Percentiles rank a stretch among this genome's conserved stretches.
phyloP scores from a whole-genome alignment of 2,888 invertebrate species.

The Serripes groenlandicus region DNA sequence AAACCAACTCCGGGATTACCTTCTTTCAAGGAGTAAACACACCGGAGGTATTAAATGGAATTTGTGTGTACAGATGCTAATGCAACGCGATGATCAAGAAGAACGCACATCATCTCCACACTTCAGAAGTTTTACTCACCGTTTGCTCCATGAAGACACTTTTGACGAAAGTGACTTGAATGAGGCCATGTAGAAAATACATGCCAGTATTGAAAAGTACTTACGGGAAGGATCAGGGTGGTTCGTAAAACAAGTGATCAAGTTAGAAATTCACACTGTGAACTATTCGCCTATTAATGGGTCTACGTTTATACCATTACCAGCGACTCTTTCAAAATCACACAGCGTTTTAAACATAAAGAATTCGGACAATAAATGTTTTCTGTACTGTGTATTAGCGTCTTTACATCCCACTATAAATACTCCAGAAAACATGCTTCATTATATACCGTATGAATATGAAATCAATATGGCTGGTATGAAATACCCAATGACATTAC shows the following conservation, averaged over 20 bases:
- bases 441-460: slow-evolving; percentile 30
- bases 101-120: slow-evolving; percentile 23
- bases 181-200: slow-evolving; percentile 52
- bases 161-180: slow-evolving; percentile 34
- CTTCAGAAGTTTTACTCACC: slow-evolving; percentile 35
- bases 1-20: slow-evolving; percentile 7
- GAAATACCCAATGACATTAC: slow-evolving; percentile 42
- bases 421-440: slow-evolving; percentile 13
- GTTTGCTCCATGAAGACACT: slow-evolving; percentile 8
- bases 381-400: slow-evolving; percentile 45
- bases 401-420: slow-evolving; percentile 41
- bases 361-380: slow-evolving; percentile 55
- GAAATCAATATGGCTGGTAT: slow-evolving; percentile 52
- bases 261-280: slow-evolving; percentile 49
- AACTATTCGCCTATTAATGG: slow-evolving; percentile 39
- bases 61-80: slow-evolving; percentile 46
- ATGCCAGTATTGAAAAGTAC: slow-evolving; percentile 48
- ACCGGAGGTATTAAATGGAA: slow-evolving; percentile 50
- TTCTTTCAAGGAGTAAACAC: slow-evolving; percentile 5
- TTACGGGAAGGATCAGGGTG: slow-evolving; percentile 48
- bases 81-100: too few species aligned
- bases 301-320: slow-evolving; percentile 45
- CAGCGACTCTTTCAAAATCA: slow-evolving; percentile 6
- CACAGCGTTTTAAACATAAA: slow-evolving; percentile 42
- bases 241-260: slow-evolving; percentile 46